Base-by-base conservation (phyloP, 2,888 invertebrate genomes). In the Schrankia costaestrigalis region DNA sequence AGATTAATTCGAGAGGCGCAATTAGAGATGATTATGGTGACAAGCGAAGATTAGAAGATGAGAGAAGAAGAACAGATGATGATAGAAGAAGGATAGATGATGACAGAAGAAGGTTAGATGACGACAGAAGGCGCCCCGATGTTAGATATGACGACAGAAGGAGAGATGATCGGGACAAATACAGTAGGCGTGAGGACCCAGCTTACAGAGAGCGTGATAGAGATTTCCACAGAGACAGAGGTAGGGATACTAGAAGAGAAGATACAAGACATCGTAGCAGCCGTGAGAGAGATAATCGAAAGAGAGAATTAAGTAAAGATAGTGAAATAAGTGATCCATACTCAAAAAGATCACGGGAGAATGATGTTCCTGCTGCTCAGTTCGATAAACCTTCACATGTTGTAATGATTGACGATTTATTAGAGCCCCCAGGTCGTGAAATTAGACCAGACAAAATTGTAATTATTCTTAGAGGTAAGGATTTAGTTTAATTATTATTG, bases 371-470 rank as follows among this genome's bases (percentile, higher is more conserved):
- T 11, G 35, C 28, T n/a, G 4, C 27, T 11, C 8, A 24, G 11
- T 57, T 28, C 61, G 79, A 35, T 49, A 63, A 29, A 44, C 42
- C 79, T 56, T 70, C 80, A 64, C 78, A 76, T 45, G 11, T 81
- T 14, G 90, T 93, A 19, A 90, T 90, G 78, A 93, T 97, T 55
- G 96, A 97, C 67, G 97, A 97, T 70, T 79, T 98, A 40, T 79
- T 98, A 27, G 90, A 92, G 65, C 78, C 90, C 11, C 97, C 98
- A 1, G 95, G 95, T 5, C 90, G 98, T 27, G 88, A 90, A 41
- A 92, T 91, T 55, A 90, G 98, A 55, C 96, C 98, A 11, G 89
- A 89, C 7, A 91, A 91, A 73, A 93, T 98, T 56, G 95, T 95
- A 15, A 93, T 98, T 37, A 94, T 99, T 58, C 81, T 99, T 29